A percentile compares a stretch with the other conserved stretches of the same genome.
phyloP scores from a whole-genome alignment of 2,113 vertebrate genomes.

The Bubo blakistoni region DNA sequence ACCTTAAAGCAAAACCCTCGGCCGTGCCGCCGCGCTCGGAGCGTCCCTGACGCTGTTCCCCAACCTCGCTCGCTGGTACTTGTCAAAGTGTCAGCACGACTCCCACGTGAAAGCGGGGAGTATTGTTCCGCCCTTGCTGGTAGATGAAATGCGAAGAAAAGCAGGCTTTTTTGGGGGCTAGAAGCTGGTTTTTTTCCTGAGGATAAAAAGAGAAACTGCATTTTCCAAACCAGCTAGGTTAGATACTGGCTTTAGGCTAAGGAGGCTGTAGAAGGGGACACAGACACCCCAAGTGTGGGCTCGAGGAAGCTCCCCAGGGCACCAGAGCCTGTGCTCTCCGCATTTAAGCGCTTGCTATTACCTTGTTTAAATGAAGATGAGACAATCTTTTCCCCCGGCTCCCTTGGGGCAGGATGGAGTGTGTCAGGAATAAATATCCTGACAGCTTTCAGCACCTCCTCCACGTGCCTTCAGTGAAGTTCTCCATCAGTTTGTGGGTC shows the following conservation, averaged over 20 bases:
- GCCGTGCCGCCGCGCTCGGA: too few relatives aligned
- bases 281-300: neutral
- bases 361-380: too few relatives aligned
- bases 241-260: neutral
- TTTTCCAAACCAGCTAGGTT: neutral
- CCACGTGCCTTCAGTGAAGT: neutral
- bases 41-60: neutral
- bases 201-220: neutral
- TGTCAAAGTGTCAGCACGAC: neutral
- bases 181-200: neutral
- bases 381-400: neutral
- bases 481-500: neutral
- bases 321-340: rapidly evolving
- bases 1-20: neutral
- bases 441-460: neutral
- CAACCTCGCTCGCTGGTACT: neutral
- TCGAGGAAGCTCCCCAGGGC: neutral
- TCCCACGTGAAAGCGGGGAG: neutral
- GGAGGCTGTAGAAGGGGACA: neutral
- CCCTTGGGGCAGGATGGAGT: neutral
- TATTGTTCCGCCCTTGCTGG: neutral
- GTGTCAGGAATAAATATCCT: neutral
- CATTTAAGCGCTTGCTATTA: neutral
- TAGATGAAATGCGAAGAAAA: neutral
- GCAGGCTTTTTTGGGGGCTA: neutral